These are phyloP conservation scores for Cataglyphis hispanica DNA, from an alignment of 1,140 invertebrate species.

Conservation along the genomic window DNA sequence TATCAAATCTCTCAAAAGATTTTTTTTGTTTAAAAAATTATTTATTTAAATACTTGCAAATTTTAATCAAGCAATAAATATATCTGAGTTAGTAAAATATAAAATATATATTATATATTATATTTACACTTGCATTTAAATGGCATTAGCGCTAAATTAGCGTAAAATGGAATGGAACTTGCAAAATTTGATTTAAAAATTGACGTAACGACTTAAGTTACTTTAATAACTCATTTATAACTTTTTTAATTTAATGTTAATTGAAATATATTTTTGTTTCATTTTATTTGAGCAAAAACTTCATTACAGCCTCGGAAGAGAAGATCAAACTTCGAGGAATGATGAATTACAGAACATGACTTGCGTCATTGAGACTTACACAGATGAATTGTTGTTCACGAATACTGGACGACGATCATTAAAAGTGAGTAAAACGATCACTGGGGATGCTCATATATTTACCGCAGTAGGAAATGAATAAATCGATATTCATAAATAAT, in stretches of 20 bases:
- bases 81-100: no score
- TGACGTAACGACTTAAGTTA: not conserved
- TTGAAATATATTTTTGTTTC: not conserved
- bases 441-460: not conserved
- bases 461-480: not conserved
- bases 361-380: slow-evolving; percentile 81
- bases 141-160: not conserved
- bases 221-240: not conserved
- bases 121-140: slow-evolving; percentile 14
- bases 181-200: slow-evolving; percentile 15
- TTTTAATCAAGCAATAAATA: no score
- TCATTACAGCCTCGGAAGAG: slow-evolving; percentile 67
- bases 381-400: slow-evolving; percentile 84
- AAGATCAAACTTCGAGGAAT: not conserved
- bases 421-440: slow-evolving; percentile 77
- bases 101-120: not conserved
- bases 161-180: slow-evolving; percentile 34
- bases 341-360: slow-evolving; percentile 11
- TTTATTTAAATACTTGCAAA: no score
- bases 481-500: not conserved
- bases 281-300: not conserved
- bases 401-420: slow-evolving; percentile 83
- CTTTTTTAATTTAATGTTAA: not conserved
- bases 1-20: no score
- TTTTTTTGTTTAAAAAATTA: no score